Base-by-base conservation (phyloP, 2,797 vertebrate species). In the Acanthiza pusilla region DNA sequence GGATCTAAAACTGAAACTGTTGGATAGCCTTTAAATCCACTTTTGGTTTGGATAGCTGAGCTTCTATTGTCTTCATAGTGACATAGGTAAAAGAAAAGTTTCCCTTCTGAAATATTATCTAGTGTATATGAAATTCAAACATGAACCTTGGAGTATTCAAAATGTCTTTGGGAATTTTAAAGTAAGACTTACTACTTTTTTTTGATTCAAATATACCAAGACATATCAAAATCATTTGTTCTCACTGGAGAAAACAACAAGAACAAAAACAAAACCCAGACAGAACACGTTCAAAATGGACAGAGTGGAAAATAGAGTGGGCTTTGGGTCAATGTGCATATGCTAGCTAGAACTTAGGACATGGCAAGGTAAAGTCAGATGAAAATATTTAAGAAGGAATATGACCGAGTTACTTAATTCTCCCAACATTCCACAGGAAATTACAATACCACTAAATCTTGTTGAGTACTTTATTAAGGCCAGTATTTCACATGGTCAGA, bases 1-100 rank as follows among this genome's bases (percentile, higher is more conserved):
- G 48, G 54, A 85, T 61, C 65, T 92, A 94, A 97, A 97, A 94
- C 16, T 43, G 67, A 71, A 91, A 89, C 77, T 72, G 43, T 60
- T 94, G 50, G 90, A 95, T 85, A 97, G 96, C 93, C 91, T 94
- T 94, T 91, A 88, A 86, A 92, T 55, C 20, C 81, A 85, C 54
- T 16, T 40, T 61, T n/a, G 34, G 53, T 83, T 89, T 81, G 26
- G n/a, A 63, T 54, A 86, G 29, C 25, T 95, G 51, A 85, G 65
- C n/a, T 92, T 76, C 50, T 30, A 9, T 38, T 93, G 34, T 94
- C 50, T 85, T 92, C 43, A 76, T 16, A 67, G 22, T 25, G 20
- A 45, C 32, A 67, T 10, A 73, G 2, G 29, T 65, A 48, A 60
- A 93, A 81, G 26, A 53, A n/a, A 65, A 40, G 4, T 19, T 60